Evolutionary conservation across 2,113 vertebrate genomes (phyloP).

Genomic region (Pongo abelii): DNA sequence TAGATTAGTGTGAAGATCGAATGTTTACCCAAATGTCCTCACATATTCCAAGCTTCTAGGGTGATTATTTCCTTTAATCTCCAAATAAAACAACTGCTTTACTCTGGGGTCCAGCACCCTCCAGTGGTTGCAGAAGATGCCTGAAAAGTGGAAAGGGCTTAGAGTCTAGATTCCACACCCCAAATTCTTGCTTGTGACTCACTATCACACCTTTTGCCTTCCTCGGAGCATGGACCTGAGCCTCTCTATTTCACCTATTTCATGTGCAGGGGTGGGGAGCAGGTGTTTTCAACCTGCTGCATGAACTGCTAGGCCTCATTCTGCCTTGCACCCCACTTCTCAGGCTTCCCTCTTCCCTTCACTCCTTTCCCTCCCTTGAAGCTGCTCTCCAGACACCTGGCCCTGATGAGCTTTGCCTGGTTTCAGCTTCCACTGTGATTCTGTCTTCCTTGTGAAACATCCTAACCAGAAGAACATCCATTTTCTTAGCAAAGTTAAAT

Average conservation of each 20-base stretch:
- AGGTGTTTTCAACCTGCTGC: not conserved
- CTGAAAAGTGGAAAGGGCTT: not conserved
- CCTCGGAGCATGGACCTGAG: not conserved
- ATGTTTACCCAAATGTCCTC: not conserved
- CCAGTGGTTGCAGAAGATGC: rapidly evolving
- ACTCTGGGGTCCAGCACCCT: rapidly evolving
- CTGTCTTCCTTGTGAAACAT: not conserved
- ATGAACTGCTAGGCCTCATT: not conserved
- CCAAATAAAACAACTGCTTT: rapidly evolving
- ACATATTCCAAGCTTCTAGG: not conserved
- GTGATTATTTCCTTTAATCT: not conserved
- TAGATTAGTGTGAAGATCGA: not conserved
- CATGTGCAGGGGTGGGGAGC: not conserved
- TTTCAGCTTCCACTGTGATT: not conserved
- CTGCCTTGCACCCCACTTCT: not conserved
- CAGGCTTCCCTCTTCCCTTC: not conserved
- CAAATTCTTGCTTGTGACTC: not conserved
- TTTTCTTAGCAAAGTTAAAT: not conserved
- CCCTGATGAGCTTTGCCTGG: not conserved
- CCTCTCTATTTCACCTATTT: not conserved
- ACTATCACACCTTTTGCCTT: not conserved
- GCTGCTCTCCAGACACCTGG: not conserved
- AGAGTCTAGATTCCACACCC: not conserved
- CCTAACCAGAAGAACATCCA: not conserved
- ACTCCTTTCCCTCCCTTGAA: not conserved